A percentile compares a stretch with the other conserved stretches of the same genome.
phyloP scores from a whole-genome alignment of 2,113 vertebrate species.

The Pan paniscus region DNA sequence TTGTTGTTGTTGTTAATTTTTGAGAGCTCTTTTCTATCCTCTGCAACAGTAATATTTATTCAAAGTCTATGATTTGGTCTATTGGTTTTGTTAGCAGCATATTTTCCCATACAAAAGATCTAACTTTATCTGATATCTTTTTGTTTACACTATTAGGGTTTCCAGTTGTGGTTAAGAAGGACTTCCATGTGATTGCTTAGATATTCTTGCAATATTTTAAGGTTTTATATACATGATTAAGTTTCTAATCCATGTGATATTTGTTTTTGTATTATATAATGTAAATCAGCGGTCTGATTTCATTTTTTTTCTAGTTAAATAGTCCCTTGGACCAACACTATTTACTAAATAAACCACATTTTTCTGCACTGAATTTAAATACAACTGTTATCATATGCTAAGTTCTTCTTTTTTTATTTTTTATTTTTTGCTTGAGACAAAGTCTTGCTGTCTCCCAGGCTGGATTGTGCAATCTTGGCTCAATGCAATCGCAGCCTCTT shows the following conservation, averaged over 20 bases:
- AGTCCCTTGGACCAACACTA: background rate
- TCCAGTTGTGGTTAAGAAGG: background rate
- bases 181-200: background rate
- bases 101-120: background rate
- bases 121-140: background rate
- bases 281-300: background rate
- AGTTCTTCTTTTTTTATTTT: background rate
- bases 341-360: constrained; percentile 12
- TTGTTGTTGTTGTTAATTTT: background rate
- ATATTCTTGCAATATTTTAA: background rate
- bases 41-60: background rate
- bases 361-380: background rate
- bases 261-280: constrained; percentile 30
- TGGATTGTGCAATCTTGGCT: no score
- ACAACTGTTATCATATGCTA: background rate
- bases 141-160: background rate
- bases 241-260: background rate
- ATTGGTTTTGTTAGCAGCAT: background rate
- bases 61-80: background rate
- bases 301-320: constrained; percentile 20
- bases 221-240: background rate
- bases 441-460: no score
- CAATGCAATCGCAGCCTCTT: no score
- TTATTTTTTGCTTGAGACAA: no score
- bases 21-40: background rate